A percentile compares a stretch with the other conserved stretches of the same genome.
phyloP scores from a whole-genome alignment of 2,797 vertebrate species.

The Lepilemur ruficaudatus region DNA sequence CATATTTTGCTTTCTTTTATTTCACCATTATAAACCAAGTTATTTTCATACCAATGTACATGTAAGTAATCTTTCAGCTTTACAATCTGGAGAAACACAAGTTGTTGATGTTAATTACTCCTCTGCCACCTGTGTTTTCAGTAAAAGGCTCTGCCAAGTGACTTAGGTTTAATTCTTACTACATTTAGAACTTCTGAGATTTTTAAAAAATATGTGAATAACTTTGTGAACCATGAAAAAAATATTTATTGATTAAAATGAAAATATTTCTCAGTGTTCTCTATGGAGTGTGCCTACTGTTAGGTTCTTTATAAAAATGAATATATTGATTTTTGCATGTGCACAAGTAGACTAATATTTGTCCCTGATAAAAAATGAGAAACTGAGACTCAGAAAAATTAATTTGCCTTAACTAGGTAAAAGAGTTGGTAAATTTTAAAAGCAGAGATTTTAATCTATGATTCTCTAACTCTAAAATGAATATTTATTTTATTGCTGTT shows the following conservation, averaged over 20 bases:
- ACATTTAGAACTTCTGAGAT: neutral
- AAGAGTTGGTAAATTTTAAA: neutral
- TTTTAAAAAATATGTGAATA: neutral
- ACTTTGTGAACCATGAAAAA: neutral
- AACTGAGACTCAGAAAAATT: neutral
- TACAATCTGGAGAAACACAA: conserved; percentile 37
- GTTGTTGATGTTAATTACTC: conserved; percentile 48
- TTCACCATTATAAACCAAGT: neutral
- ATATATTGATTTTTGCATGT: neutral
- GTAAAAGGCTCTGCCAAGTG: neutral
- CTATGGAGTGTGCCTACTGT: neutral
- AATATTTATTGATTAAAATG: conserved; percentile 22
- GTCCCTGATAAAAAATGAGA: neutral
- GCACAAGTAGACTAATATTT: neutral
- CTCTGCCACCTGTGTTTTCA: conserved; percentile 58
- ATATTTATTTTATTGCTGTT: neutral
- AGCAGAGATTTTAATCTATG: neutral
- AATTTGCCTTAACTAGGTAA: neutral
- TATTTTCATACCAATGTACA: conserved; percentile 25
- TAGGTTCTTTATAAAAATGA: neutral
- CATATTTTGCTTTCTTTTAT: conserved; percentile 5
- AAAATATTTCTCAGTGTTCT: neutral
- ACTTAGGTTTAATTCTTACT: conserved; percentile 40
- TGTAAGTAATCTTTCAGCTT: conserved; percentile 23
- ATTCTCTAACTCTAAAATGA: neutral